Percentiles rank a stretch among this genome's conserved stretches.
phyloP scores from a whole-genome alignment of 2,888 invertebrate genomes.

The Tricholauxania praeusta region DNA sequence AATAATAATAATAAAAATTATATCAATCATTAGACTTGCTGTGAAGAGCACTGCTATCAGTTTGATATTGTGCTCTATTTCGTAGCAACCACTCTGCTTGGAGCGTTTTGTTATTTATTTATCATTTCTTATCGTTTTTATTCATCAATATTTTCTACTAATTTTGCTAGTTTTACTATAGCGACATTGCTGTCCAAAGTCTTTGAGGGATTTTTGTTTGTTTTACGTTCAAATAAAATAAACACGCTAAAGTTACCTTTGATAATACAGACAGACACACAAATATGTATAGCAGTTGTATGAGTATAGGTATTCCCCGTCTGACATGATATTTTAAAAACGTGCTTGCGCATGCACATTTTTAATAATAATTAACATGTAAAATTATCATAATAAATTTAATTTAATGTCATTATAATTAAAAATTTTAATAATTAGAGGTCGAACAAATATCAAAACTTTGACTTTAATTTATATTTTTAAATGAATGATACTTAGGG shows the following conservation, averaged over 20 bases:
- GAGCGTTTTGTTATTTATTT: slow-evolving; percentile 26
- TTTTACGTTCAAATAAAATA: background rate
- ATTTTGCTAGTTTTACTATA: background rate
- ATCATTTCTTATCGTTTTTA: slow-evolving; percentile 10
- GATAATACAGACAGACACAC: background rate
- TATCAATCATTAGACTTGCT: slow-evolving; percentile 15
- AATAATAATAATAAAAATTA: background rate
- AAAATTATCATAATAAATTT: too few species aligned
- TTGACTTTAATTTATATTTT: too few species aligned
- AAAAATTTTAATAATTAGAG: too few species aligned
- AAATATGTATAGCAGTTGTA: background rate
- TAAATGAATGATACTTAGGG: too few species aligned
- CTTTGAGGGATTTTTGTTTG: slow-evolving; percentile 12
- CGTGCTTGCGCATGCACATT: too few species aligned
- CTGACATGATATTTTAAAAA: too few species aligned
- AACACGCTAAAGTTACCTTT: background rate
- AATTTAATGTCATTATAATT: too few species aligned
- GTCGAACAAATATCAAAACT: too few species aligned
- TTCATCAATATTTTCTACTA: slow-evolving; percentile 2
- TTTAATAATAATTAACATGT: too few species aligned
- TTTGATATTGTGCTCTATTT: slow-evolving; percentile 2
- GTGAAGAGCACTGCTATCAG: background rate
- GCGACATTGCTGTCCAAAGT: background rate
- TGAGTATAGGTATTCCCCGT: background rate
- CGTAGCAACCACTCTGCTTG: background rate